Base-by-base conservation (phyloP, 2,797 vertebrate genomes). In the Pempheris klunzingeri region DNA sequence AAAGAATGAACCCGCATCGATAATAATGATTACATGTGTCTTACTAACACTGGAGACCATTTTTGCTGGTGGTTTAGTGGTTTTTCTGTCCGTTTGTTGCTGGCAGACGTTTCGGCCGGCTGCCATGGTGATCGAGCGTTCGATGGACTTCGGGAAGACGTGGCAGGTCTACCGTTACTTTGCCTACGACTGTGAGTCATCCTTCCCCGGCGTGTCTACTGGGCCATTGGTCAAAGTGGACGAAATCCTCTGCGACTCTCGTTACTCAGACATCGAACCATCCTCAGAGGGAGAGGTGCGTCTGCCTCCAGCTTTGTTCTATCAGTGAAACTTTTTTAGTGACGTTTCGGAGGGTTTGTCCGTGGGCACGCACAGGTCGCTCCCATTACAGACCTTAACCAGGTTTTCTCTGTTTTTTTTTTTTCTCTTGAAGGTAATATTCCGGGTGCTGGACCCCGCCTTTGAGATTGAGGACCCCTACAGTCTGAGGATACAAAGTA, bases 141-240 rank as follows among this genome's bases (percentile, higher is more conserved):
- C 98, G 0, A 96, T 97, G 71, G 97, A 99, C 92, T 97, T 96
- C n/a, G 97, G 97, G 72, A 90, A 92, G 71, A 96, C 93, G 0
- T 99, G 98, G 98, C 95, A 97, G 44, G 96, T 98, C 43, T 99
- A 99, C 69, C 95, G 98, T 9, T 99, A 99, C 85, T 99, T 97
- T 47, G 97, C 97, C 11, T 96, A 96, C 52, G 92, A 98, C 92
- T 99, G 98, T 13, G 87, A 95, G 74, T 80, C 90, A 11, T 94
- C 96, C 0, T 99, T 98, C 92, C 98, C 97, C 2, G 91, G 92
- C 1, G 81, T 98, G 79, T 95, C 95, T 7, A 67, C 88, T 0
- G 96, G 96, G 22, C 96, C 97, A 38, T 92, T 98, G 93, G 95
- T 91, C 85, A 97, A 93, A 90, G 97, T 99, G 14, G 97, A 99